These are phyloP conservation scores for Festucalex cinctus DNA, from an alignment of 2,113 vertebrate genomes.

Conservation along the genomic window DNA sequence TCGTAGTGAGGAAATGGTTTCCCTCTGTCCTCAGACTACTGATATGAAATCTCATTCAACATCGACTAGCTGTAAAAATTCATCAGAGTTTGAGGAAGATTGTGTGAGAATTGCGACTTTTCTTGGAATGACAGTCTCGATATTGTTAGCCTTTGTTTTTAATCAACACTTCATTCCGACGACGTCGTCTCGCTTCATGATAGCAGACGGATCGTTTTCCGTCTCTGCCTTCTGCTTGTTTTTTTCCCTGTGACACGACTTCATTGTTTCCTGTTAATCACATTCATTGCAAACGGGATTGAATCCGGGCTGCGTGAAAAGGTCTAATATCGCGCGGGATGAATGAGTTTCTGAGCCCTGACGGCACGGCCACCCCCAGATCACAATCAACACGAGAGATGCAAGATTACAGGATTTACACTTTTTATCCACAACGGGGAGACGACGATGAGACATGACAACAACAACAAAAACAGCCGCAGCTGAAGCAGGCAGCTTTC, in stretches of 20 bases:
- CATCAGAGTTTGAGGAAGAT: neutral
- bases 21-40: neutral
- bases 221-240: slow-evolving; percentile 30
- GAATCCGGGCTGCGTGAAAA: slow-evolving; percentile 8
- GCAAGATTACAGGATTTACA: slow-evolving; percentile 16
- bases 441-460: neutral
- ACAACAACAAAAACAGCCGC: neutral
- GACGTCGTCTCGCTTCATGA: slow-evolving; percentile 13
- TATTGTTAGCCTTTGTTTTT: neutral
- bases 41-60: neutral
- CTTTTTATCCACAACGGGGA: slow-evolving; percentile 8
- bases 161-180: slow-evolving; percentile 9
- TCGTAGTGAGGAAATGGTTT: neutral
- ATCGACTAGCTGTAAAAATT: neutral
- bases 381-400: slow-evolving; percentile 10
- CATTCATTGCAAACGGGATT: slow-evolving; percentile 32
- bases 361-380: slow-evolving; percentile 11
- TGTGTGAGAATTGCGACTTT: neutral
- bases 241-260: slow-evolving; percentile 14
- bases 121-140: neutral
- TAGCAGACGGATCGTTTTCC: slow-evolving; percentile 19
- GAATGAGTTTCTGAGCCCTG: slow-evolving; percentile 16
- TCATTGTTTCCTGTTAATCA: slow-evolving; percentile 35
- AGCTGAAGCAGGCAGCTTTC: neutral
- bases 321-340: slow-evolving; percentile 14